These are phyloP conservation scores for Cinclus cinclus DNA, from an alignment of 2,113 vertebrate genomes.

Conservation along the genomic window DNA sequence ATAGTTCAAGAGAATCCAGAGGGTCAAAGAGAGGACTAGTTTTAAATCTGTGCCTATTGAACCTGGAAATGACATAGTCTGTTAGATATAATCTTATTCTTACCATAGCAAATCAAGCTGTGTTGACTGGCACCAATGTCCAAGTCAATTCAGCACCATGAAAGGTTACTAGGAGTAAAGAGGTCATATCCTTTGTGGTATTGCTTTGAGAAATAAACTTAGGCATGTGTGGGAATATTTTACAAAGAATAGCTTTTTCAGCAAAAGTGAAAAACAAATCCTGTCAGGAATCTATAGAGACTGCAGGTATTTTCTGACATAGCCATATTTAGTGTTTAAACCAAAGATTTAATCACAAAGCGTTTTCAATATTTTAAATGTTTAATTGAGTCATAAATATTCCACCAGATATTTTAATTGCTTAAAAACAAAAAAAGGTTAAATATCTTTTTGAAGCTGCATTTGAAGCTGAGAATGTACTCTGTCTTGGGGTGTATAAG, in stretches of 20 bases:
- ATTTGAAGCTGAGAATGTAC: neutral
- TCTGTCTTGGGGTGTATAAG: neutral
- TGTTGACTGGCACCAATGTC: conserved; percentile 79
- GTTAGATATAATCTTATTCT: conserved; percentile 84
- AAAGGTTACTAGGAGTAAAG: conserved; percentile 81
- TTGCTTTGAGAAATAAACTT: conserved; percentile 80
- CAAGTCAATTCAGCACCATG: conserved; percentile 78
- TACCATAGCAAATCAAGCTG: conserved; percentile 84
- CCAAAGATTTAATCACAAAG: conserved; percentile 29
- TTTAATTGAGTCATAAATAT: conserved; percentile 62
- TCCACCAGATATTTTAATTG: conserved; percentile 36
- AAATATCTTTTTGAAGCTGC: conserved; percentile 31
- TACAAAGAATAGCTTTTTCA: conserved; percentile 77
- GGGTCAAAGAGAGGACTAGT: conserved; percentile 80
- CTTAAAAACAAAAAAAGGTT: neutral
- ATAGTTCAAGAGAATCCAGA: conserved; percentile 83
- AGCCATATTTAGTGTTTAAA: conserved; percentile 55
- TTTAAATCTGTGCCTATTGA: conserved; percentile 85
- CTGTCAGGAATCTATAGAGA: conserved; percentile 69
- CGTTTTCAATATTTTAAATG: conserved; percentile 47
- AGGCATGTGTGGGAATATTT: conserved; percentile 85
- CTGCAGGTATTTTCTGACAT: conserved; percentile 52
- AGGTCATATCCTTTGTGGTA: conserved; percentile 80
- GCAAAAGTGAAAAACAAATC: conserved; percentile 75
- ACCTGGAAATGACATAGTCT: conserved; percentile 83